phyloP scores from a whole-genome alignment of 1,140 invertebrate genomes.

The Halictus rubicundus region DNA sequence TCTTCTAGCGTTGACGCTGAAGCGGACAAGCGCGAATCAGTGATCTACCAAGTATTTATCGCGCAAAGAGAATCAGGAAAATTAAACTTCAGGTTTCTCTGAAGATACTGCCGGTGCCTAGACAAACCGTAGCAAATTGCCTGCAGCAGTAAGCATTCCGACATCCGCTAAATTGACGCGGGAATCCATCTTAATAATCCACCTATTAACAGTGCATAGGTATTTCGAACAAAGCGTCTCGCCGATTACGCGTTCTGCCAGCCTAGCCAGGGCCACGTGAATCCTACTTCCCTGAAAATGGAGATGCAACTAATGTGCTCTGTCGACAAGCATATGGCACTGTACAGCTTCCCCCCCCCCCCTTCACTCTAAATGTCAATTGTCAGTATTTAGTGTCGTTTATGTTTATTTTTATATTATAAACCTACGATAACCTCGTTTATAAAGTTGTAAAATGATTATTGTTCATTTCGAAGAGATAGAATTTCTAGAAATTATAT shows the following conservation, averaged over 20 bases:
- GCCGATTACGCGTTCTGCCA: not conserved
- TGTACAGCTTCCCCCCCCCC: no score
- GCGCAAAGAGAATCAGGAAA: slow-evolving; percentile 42
- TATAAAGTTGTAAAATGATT: no score
- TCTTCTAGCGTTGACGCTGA: not conserved
- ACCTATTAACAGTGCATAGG: slow-evolving; percentile 14
- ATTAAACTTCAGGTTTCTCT: slow-evolving; percentile 9
- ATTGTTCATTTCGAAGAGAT: no score
- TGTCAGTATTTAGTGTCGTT: not conserved
- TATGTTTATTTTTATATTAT: no score
- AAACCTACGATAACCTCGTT: no score
- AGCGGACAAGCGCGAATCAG: slow-evolving; percentile 28
- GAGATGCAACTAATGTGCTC: not conserved
- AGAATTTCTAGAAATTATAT: no score
- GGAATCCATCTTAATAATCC: slow-evolving; percentile 51
- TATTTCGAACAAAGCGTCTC: slow-evolving; percentile 28
- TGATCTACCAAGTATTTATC: slow-evolving; percentile 53
- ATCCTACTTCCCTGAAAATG: not conserved
- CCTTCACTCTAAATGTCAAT: not conserved
- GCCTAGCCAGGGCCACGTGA: not conserved
- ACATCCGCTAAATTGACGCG: slow-evolving; percentile 16
- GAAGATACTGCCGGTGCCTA: slow-evolving; percentile 13
- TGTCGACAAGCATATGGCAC: no score
- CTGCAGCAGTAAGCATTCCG: slow-evolving; percentile 20
- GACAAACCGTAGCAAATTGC: slow-evolving; percentile 28